Base-by-base conservation (phyloP, 2,797 vertebrate genomes). In the Rhinatrema bivittatum region DNA sequence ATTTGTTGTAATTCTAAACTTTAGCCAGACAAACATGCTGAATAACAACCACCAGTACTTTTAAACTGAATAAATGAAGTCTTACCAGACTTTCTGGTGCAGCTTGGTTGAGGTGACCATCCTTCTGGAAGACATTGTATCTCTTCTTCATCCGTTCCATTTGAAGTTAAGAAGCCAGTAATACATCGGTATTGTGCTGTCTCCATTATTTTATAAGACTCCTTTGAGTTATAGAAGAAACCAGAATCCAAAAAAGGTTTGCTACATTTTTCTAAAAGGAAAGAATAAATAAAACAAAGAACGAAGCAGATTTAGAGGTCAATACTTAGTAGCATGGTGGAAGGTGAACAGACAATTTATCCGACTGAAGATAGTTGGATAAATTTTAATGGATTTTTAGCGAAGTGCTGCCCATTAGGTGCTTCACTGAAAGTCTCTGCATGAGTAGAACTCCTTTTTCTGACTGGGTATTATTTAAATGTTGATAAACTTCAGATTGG, bases 201-300 rank as follows among this genome's bases (percentile, higher is more conserved):
- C 36, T 84, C 78, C 3, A 64, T 35, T 36, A 78, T 31, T 61
- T 52, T 72, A 35, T 78, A 84, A 10, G 44, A 33, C 0, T 26
- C 29, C 54, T 79, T 80, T 16, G 7, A 36, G 27, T 52, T 25
- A 1, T 53, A 47, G 35, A 78, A 44, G 25, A 52, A 23, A 2
- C 79, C 81, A n/a, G 84, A 70, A 33, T 33, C 58, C 39, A 84
- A 16, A 20, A 36, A 20, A 46, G 79, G 79, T 22, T 57, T 76
- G 12, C 9, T 25, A 21, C 78, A 84, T 57, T 79, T 80, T 60
- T 53, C 81, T 84, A 36, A 40, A 25, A 13, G 12, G 25, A 25
- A 13, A 12, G 25, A 49, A 50, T 25, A 25, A 19, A 45, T 1
- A 5, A 25, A 29, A 16, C 7, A 4, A 25, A 10, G 28, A 28